Percentiles rank a stretch among this genome's conserved stretches.
Evolutionary conservation across 2,113 vertebrate genomes (phyloP).

Genomic region (Nymphicus hollandicus): DNA sequence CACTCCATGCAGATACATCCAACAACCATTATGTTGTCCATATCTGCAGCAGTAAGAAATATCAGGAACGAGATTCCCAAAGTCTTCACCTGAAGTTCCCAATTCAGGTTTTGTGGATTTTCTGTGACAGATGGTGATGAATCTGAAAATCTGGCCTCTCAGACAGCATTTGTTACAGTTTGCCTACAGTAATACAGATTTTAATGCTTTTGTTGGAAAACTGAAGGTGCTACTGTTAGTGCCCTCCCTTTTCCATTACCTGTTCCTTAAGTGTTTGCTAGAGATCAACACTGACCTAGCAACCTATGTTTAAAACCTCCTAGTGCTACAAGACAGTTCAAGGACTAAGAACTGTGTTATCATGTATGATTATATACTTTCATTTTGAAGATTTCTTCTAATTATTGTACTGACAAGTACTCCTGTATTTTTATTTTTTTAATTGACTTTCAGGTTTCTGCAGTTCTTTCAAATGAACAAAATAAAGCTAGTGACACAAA

Average conservation of each 20-base stretch:
- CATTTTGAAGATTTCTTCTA: not conserved
- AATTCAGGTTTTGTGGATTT: not conserved
- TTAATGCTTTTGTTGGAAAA: not conserved
- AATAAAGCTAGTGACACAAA: not conserved
- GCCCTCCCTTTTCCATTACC: not conserved
- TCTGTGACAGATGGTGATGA: not conserved
- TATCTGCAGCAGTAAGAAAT: not conserved
- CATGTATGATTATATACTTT: not conserved
- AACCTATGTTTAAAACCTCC: not conserved
- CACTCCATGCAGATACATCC: not conserved
- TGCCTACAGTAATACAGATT: not conserved
- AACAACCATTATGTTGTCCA: rapidly evolving
- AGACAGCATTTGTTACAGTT: not conserved
- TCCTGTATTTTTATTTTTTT: not conserved
- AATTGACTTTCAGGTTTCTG: not conserved
- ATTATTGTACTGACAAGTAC: not conserved
- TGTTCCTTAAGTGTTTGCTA: not conserved
- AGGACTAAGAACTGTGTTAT: not conserved
- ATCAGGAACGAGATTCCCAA: not conserved
- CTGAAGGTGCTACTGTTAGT: not conserved
- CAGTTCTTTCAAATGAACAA: not conserved
- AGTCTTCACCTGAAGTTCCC: not conserved
- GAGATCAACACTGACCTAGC: not conserved
- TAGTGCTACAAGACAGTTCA: not conserved
- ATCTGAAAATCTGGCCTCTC: not conserved